Evolutionary conservation across 2,888 invertebrate species (phyloP), one percentile per base, ranked within the genome.

Genomic region (Chymomyza amoena): DNA sequence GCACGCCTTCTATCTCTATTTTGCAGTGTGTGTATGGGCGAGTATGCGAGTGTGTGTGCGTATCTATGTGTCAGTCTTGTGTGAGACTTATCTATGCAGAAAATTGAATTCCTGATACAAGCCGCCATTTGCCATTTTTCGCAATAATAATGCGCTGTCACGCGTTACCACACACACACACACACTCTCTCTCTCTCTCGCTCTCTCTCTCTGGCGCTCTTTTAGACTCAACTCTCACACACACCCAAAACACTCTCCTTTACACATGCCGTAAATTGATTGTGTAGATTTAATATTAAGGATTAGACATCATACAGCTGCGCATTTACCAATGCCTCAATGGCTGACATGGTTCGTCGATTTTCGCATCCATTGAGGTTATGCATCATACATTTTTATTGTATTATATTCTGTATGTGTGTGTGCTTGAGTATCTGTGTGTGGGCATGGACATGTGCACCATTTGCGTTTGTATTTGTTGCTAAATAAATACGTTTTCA

Each of bases 281-380:
- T 80, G 80, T 80, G 78, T 80, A 70, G 87, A 84, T 84, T 84
- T 85, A 73, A 83, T 83, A 87, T 85, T 80, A 74, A 66, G 86
- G 83, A 83, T 87, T 87, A 87, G 78, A 75, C 84, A 84, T 81
- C 87, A 72, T 15, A 20, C 80, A 87, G 76, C 75, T 76, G 78
- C 69, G 76, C 75, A 54, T 54, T 54, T 54, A 10, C 54, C 54
- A 75, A 61, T 69, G 36, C 52, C 57, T 28, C 54, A 9, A 18
- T 54, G 18, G 16, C 54, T 54, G 20, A 1, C 39, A 20, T 54
- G 16, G 20, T 54, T 54, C 20, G 18, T 18, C 18, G 54, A 54
- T 54, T 54, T 54, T 16, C 54, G 73, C 73, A 68, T 73, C 73
- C 73, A 69, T 60, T 7, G 61, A 70, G 45, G 62, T 52, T 62